Evolutionary conservation across 2,888 invertebrate genomes (phyloP).

Genomic region (Tenthredo amoena): DNA sequence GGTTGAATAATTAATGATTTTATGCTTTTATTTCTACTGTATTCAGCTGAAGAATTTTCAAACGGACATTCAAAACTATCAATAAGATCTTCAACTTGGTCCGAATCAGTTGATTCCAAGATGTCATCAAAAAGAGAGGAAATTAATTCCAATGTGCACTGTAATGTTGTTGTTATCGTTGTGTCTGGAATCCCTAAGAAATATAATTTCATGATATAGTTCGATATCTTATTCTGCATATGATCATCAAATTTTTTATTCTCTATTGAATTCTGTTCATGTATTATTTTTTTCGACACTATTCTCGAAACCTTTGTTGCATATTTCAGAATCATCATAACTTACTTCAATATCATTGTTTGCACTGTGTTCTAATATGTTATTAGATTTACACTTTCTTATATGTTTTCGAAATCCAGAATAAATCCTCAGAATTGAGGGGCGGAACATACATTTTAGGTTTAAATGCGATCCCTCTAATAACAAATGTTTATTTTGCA

Average conservation of each 20-base stretch:
- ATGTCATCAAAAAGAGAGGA: neutral
- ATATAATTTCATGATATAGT: neutral
- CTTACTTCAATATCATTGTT: neutral
- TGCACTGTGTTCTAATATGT: neutral
- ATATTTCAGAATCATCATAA: neutral
- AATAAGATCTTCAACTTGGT: neutral
- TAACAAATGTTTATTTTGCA: constrained; percentile 10
- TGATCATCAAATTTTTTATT: neutral
- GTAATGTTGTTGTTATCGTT: neutral
- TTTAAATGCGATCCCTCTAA: neutral
- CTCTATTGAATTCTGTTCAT: neutral
- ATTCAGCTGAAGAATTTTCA: constrained; percentile 19
- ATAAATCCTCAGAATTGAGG: neutral
- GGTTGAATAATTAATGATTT: constrained; percentile 41
- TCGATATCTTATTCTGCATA: neutral
- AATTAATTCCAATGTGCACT: neutral
- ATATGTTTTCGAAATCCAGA: neutral
- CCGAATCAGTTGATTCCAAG: neutral
- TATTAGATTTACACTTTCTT: neutral
- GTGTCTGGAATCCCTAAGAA: neutral
- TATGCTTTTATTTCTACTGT: constrained; percentile 3
- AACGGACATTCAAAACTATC: neutral
- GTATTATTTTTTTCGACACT: neutral
- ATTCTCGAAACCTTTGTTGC: neutral
- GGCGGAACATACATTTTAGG: neutral